Percentiles rank a stretch among this genome's conserved stretches.
phyloP scores from a whole-genome alignment of 2,797 vertebrate genomes.

The Gouania willdenowi region DNA sequence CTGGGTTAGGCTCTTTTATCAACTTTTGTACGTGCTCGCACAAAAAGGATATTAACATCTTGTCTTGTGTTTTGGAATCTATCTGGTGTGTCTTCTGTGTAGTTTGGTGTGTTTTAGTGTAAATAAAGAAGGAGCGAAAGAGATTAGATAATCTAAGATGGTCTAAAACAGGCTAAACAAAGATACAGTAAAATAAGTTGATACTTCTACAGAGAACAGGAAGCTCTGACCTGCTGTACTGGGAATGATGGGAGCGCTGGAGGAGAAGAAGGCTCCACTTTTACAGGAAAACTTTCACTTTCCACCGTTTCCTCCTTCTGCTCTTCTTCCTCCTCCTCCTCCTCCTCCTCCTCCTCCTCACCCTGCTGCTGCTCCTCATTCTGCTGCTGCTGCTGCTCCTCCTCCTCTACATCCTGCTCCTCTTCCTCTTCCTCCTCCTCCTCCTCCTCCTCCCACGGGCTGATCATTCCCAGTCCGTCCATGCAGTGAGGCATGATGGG shows the following conservation, averaged over 20 bases:
- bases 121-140: no score
- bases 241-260: not conserved
- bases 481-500: slow-evolving; percentile 58
- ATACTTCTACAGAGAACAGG: no score
- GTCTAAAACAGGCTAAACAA: no score
- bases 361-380: not conserved
- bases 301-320: not conserved
- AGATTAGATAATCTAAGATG: not conserved
- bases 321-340: not conserved
- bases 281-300: not conserved
- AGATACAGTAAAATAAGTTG: no score
- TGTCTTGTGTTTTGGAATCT: no score
- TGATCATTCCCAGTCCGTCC: slow-evolving; percentile 23
- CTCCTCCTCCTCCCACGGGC: slow-evolving; percentile 34
- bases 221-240: slow-evolving; percentile 18
- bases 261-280: not conserved
- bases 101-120: not conserved
- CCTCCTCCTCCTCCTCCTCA: not conserved
- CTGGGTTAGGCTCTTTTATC: no score
- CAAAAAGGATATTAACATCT: no score
- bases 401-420: slow-evolving; percentile 23
- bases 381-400: slow-evolving; percentile 7
- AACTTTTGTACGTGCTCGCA: no score
- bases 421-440: slow-evolving; percentile 12
- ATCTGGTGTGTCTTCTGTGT: no score